These are phyloP conservation scores for Okapia johnstoni DNA, from an alignment of 2,113 vertebrate genomes.

Conservation along the genomic window DNA sequence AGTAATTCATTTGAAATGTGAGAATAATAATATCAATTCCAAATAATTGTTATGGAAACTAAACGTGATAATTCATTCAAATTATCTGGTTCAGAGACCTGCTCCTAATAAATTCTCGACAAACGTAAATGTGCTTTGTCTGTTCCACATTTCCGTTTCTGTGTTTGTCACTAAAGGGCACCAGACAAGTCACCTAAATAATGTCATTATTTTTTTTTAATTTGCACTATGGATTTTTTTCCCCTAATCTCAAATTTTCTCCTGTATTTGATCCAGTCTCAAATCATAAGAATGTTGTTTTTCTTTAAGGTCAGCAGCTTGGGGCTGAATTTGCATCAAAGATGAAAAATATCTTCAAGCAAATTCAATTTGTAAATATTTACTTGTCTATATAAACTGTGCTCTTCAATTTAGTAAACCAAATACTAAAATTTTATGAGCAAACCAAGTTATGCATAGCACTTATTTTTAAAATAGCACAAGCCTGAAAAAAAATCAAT, in stretches of 20 bases:
- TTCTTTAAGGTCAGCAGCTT: slow-evolving; percentile 13
- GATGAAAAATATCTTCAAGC: slow-evolving; percentile 21
- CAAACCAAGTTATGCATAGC: background rate
- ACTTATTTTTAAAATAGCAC: background rate
- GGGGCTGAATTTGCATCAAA: background rate
- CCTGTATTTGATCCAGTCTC: background rate
- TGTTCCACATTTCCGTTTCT: background rate
- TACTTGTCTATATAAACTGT: slow-evolving; percentile 25
- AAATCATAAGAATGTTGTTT: background rate
- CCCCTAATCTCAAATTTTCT: background rate
- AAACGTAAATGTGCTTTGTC: background rate
- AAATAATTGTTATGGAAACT: background rate
- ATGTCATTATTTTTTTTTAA: background rate
- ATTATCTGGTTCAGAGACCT: background rate
- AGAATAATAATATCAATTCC: background rate
- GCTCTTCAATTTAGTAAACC: slow-evolving; percentile 30
- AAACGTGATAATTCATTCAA: background rate
- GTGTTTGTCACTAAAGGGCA: background rate
- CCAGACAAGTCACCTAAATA: background rate
- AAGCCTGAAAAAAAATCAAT: background rate
- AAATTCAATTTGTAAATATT: slow-evolving; percentile 59
- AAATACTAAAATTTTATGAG: slow-evolving; percentile 31
- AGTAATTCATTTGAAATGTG: background rate
- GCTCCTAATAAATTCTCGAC: background rate
- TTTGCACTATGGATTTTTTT: background rate